phyloP scores from a whole-genome alignment of 1,140 invertebrate species.

The Tachypleus tridentatus region DNA sequence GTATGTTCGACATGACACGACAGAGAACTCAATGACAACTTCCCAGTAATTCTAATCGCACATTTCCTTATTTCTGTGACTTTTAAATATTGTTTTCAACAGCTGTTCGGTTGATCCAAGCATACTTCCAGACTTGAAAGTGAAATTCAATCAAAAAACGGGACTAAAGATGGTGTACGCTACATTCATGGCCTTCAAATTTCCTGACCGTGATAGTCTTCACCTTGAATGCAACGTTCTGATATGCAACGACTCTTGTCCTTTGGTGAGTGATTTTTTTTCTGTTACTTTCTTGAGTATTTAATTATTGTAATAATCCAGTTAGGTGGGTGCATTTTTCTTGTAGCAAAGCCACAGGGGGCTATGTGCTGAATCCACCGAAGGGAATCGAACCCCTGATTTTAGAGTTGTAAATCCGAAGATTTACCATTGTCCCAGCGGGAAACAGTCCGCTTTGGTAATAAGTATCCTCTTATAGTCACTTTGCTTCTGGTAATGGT shows the following conservation, averaged over 20 bases:
- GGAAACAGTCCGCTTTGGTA: too few species aligned
- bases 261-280: constrained; percentile 31
- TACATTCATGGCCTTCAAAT: constrained; percentile 62
- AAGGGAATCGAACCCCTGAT: too few species aligned
- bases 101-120: constrained; percentile 52
- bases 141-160: constrained; percentile 8
- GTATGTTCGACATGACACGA: too few species aligned
- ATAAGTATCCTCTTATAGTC: too few species aligned
- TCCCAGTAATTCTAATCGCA: too few species aligned
- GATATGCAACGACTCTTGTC: constrained; percentile 53
- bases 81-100: not conserved
- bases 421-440: too few species aligned
- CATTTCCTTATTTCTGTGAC: too few species aligned
- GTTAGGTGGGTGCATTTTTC: not conserved
- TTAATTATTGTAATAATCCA: not conserved
- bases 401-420: too few species aligned
- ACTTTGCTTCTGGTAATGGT: too few species aligned
- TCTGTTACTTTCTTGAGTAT: not conserved
- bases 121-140: constrained; percentile 42
- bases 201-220: constrained; percentile 56
- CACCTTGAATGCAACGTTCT: constrained; percentile 49
- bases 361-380: too few species aligned
- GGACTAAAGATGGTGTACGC: constrained; percentile 33
- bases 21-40: too few species aligned
- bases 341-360: not conserved